A percentile compares a stretch with the other conserved stretches of the same genome.
phyloP scores from a whole-genome alignment of 2,888 invertebrate genomes.

The Tridacna crocea region DNA sequence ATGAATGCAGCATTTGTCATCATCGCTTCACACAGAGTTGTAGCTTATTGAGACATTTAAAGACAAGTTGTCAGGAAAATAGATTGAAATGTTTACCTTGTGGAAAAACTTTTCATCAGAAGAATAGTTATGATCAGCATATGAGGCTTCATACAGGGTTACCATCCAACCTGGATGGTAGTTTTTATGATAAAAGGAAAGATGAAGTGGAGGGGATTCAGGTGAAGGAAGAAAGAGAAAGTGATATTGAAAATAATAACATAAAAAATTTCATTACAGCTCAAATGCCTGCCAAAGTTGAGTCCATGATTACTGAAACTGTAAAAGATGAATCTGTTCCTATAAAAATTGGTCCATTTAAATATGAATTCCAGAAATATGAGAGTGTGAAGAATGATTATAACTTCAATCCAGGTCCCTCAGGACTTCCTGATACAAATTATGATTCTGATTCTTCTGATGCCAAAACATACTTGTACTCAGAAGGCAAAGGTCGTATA shows the following conservation, averaged over 20 bases:
- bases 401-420: not conserved
- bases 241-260: slow-evolving; percentile 59
- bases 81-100: slow-evolving; percentile 56
- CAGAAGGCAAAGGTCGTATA: slow-evolving; percentile 51
- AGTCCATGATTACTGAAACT: not conserved
- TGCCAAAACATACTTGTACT: slow-evolving; percentile 53
- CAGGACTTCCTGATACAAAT: not conserved
- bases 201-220: slow-evolving; percentile 45
- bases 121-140: slow-evolving; percentile 58
- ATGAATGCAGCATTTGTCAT: slow-evolving; percentile 58
- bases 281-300: not conserved
- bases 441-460: slow-evolving; percentile 45
- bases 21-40: slow-evolving; percentile 63
- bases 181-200: slow-evolving; percentile 46
- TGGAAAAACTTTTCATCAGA: slow-evolving; percentile 57
- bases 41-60: slow-evolving; percentile 56
- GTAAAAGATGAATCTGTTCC: not conserved
- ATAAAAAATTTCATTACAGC: slow-evolving; percentile 24
- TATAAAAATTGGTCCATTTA: not conserved
- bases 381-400: not conserved
- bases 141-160: slow-evolving; percentile 53
- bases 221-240: slow-evolving; percentile 51
- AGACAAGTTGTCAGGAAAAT: slow-evolving; percentile 60
- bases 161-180: slow-evolving; percentile 54
- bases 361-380: not conserved